Evolutionary conservation across 1,140 invertebrate species (phyloP).

Genomic region (Drosophila murphyi): DNA sequence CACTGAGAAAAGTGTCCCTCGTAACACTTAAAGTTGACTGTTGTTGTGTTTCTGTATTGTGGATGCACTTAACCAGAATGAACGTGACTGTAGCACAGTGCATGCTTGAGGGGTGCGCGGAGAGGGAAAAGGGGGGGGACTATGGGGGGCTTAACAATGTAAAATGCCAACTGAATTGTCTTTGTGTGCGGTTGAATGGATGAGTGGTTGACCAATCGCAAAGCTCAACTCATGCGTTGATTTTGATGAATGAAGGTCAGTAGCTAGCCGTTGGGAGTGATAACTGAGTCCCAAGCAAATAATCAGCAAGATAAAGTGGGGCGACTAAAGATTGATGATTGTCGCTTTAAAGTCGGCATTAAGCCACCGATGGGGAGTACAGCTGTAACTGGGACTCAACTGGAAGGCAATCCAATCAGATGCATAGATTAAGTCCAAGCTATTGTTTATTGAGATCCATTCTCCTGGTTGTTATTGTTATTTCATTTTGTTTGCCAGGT

Average conservation of each 20-base stretch:
- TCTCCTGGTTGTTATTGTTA: constrained; percentile 29
- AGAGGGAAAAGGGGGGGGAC: neutral
- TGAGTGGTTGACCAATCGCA: constrained; percentile 33
- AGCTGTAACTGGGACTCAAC: neutral
- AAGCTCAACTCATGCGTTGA: constrained; percentile 33
- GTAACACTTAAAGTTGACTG: constrained; percentile 68
- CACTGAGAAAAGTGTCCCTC: constrained; percentile 3
- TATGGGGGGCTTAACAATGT: constrained; percentile 27
- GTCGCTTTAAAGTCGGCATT: constrained; percentile 11
- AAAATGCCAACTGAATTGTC: constrained; percentile 59
- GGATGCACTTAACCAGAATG: constrained; percentile 67
- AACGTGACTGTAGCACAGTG: constrained; percentile 67
- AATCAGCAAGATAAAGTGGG: constrained; percentile 41
- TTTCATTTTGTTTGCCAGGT: constrained; percentile 84
- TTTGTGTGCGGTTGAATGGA: constrained; percentile 16
- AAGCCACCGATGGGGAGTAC: neutral
- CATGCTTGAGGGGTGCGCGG: neutral
- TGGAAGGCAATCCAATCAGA: constrained; percentile 52
- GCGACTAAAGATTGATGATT: constrained; percentile 60
- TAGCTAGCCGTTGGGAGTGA: neutral
- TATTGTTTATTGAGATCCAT: neutral
- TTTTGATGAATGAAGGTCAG: constrained; percentile 68
- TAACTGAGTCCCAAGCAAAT: constrained; percentile 23
- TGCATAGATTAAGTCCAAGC: constrained; percentile 49
- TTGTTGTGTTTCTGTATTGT: constrained; percentile 32